Evolutionary conservation across 2,888 invertebrate species (phyloP).

Genomic region (Cloeon dipterum): DNA sequence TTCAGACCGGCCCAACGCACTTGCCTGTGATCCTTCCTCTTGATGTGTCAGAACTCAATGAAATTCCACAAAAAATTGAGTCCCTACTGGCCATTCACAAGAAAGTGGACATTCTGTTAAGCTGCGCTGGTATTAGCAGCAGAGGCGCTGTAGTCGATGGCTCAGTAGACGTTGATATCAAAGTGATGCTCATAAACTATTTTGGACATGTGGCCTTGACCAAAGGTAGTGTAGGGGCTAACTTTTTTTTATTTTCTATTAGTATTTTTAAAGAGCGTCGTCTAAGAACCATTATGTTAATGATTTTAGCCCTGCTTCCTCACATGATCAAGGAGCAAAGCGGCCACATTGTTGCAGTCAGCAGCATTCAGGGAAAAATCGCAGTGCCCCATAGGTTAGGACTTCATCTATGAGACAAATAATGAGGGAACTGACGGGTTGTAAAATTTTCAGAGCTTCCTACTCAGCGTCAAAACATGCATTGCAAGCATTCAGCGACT

Average conservation of each 20-base stretch:
- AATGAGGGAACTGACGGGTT: too few relatives aligned
- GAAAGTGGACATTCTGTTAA: slow-evolving; percentile 67
- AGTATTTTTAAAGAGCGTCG: too few relatives aligned
- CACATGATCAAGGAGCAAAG: slow-evolving; percentile 49
- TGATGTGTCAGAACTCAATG: slow-evolving; percentile 48
- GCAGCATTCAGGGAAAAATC: slow-evolving; percentile 83
- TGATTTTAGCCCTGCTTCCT: slow-evolving; percentile 49
- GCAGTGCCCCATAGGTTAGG: slow-evolving; percentile 52
- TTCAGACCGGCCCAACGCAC: slow-evolving; percentile 32
- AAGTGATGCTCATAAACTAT: slow-evolving; percentile 84
- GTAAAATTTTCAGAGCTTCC: slow-evolving; percentile 58
- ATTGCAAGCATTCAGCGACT: slow-evolving; percentile 80
- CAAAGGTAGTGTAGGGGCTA: slow-evolving; percentile 37
- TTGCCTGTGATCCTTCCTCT: slow-evolving; percentile 49
- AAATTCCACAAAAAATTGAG: slow-evolving; percentile 33
- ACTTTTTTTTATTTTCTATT: slow-evolving; percentile 3
- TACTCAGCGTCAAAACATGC: slow-evolving; percentile 91
- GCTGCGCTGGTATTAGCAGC: slow-evolving; percentile 73
- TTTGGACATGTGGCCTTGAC: slow-evolving; percentile 81
- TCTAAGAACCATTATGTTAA: not conserved
- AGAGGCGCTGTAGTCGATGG: slow-evolving; percentile 47
- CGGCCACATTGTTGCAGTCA: slow-evolving; percentile 71
- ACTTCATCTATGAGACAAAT: too few relatives aligned
- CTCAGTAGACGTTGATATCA: slow-evolving; percentile 54
- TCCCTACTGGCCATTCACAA: slow-evolving; percentile 46